A percentile compares a stretch with the other conserved stretches of the same genome.
These are phyloP conservation scores for Spilosoma lubricipeda DNA, from an alignment of 2,888 invertebrate genomes.

Conservation along the genomic window DNA sequence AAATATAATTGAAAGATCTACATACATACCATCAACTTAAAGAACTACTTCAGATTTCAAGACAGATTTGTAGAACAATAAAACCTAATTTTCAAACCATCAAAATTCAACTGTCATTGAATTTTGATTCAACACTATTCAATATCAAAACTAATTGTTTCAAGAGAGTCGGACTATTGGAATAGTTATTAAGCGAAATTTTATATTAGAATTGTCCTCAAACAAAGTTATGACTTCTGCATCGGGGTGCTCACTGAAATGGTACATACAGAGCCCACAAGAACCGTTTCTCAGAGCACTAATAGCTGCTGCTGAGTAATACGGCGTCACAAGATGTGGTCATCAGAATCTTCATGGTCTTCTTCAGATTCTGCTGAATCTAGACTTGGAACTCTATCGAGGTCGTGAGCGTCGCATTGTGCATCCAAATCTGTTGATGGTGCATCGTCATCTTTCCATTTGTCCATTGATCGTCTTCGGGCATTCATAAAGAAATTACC, in stretches of 20 bases:
- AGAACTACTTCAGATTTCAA: not conserved
- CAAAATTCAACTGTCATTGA: not conserved
- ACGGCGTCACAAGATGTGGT: constrained; percentile 85
- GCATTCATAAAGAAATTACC: constrained; percentile 99
- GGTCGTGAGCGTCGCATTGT: constrained; percentile 83
- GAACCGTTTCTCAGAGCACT: constrained; percentile 78
- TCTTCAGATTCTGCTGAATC: constrained; percentile 82
- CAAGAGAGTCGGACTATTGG: not conserved
- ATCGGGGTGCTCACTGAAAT: constrained; percentile 26
- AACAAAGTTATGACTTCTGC: constrained; percentile 17
- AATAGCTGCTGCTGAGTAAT: constrained; percentile 77
- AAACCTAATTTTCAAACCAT: constrained; percentile 1
- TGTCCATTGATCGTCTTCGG: constrained; percentile 98
- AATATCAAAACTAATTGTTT: not conserved
- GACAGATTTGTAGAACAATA: not conserved
- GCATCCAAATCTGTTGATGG: constrained; percentile 86
- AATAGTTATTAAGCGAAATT: not conserved
- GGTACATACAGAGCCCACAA: constrained; percentile 59
- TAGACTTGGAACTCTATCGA: constrained; percentile 77
- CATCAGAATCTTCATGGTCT: constrained; percentile 79
- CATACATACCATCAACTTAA: constrained; percentile 1
- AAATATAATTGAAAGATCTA: constrained; percentile 15
- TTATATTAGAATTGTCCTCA: constrained; percentile 9
- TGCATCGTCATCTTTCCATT: constrained; percentile 98
- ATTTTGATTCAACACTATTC: constrained; percentile 1